Base-by-base conservation (phyloP, 2,113 vertebrate species). In the Amphiprion percula region DNA sequence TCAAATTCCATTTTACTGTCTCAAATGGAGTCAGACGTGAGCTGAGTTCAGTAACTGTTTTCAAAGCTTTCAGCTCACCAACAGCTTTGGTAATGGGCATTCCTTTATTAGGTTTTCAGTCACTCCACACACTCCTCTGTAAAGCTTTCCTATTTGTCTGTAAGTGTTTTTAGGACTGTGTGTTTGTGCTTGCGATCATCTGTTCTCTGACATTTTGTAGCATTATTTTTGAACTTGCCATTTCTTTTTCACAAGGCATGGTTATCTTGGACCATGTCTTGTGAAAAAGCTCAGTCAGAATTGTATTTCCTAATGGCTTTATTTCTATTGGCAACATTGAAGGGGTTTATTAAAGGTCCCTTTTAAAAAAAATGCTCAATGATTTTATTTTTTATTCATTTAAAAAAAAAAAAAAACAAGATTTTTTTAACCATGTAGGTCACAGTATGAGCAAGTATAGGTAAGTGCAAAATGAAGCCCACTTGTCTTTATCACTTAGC, bases 31-130 rank as follows among this genome's bases (percentile, higher is more conserved):
- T 23, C 9, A n/a, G 9, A 49, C 9, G 17, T 30, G 12, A 62
- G 28, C 39, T 62, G 11, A 59, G 17, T 12, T 55, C 5, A 41
- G 24, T 68, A 55, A 14, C 16, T 59, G 33, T 81, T 21, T 68
- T 44, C 21, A 49, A 65, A 26, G 23, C 39, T 66, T 65, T 59
- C 24, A 33, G 28, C 41, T 46, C 28, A 56, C 55, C 3, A 59
- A 44, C 54, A 64, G 19, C 54, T 16, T 33, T 17, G 5, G 30
- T 71, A 54, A 81, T 68, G 23, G 23, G 12, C 6, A 50, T 64
- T 65, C 6, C 30, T 21, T 53, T 30, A 62, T 46, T 8, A 49
- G 37, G 5, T 74, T 61, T 44, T n/a, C n/a, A 50, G 67, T 46
- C 58, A 76, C 54, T 77, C 47, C 49, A 64, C 10, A 19, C 4